Evolutionary conservation across 2,113 vertebrate species (phyloP).

Genomic region (Sphaerodactylus townsendi): DNA sequence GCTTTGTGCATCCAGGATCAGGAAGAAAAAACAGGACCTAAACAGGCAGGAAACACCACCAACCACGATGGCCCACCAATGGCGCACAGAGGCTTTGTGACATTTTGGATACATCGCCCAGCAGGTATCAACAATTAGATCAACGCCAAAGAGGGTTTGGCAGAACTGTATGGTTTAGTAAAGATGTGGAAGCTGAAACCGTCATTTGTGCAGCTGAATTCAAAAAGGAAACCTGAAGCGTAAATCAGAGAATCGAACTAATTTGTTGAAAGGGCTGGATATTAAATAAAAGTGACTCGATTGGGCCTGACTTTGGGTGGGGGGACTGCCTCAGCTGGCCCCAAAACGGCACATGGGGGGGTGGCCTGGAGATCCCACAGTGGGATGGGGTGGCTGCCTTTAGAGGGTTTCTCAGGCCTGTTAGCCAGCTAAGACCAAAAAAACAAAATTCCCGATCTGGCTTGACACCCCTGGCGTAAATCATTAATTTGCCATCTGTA

Average conservation of each 20-base stretch:
- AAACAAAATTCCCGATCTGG: no score
- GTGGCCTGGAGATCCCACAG: no score
- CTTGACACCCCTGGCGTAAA: no score
- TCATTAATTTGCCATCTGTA: constrained; percentile 63
- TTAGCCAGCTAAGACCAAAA: no score
- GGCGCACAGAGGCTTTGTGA: constrained; percentile 21
- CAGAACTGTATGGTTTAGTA: constrained; percentile 60
- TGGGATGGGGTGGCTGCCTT: no score
- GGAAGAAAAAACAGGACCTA: neutral
- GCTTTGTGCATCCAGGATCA: neutral
- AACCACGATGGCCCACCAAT: constrained; percentile 31
- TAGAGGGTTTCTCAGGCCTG: no score
- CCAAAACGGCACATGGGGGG: no score
- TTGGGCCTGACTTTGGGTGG: no score
- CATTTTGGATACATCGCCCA: constrained; percentile 54
- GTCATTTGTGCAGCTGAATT: constrained; percentile 67
- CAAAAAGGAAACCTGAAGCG: constrained; percentile 67
- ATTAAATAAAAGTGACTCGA: no score
- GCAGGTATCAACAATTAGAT: constrained; percentile 57
- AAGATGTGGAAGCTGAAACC: constrained; percentile 68
- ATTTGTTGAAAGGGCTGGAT: no score
- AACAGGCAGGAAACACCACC: neutral
- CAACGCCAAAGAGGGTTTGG: constrained; percentile 63
- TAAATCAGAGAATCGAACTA: no score
- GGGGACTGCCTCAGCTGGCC: no score